These are phyloP conservation scores for Drosophila pseudotalamancana DNA, from an alignment of 2,888 invertebrate genomes.

Conservation along the genomic window DNA sequence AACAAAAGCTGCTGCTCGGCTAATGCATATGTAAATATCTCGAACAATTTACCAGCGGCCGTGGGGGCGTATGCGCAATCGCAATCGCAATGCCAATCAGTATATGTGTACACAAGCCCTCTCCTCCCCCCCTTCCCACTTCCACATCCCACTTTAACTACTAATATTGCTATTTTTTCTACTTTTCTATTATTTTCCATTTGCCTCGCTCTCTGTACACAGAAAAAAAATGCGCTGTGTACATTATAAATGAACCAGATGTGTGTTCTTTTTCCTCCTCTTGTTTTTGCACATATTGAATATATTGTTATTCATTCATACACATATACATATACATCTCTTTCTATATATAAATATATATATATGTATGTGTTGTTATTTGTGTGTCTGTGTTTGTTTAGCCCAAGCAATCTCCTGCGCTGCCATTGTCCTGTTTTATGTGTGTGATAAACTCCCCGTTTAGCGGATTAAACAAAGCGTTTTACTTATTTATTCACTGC, in stretches of 20 bases:
- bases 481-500: slow-evolving; percentile 54
- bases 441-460: slow-evolving; percentile 47
- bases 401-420: slow-evolving; percentile 50
- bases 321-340: background rate
- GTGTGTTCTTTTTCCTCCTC: slow-evolving; percentile 1
- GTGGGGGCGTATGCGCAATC: slow-evolving; percentile 50
- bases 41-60: slow-evolving; percentile 55
- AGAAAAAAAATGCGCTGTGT: slow-evolving; percentile 53
- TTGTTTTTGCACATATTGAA: slow-evolving; percentile 34
- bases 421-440: slow-evolving; percentile 16
- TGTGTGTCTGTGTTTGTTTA: slow-evolving; percentile 31
- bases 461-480: slow-evolving; percentile 69
- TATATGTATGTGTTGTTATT: background rate
- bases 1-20: slow-evolving; percentile 39
- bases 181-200: slow-evolving; percentile 16
- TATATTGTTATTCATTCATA: slow-evolving; percentile 16
- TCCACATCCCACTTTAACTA: background rate
- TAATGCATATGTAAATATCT: slow-evolving; percentile 64
- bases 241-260: slow-evolving; percentile 58
- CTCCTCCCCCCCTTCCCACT: background rate
- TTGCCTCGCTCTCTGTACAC: slow-evolving; percentile 33
- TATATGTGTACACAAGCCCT: slow-evolving; percentile 32
- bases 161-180: slow-evolving; percentile 28
- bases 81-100: slow-evolving; percentile 50
- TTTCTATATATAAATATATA: slow-evolving; percentile 1